phyloP scores from a whole-genome alignment of 2,797 vertebrate species.

The Typhlichthys subterraneus region DNA sequence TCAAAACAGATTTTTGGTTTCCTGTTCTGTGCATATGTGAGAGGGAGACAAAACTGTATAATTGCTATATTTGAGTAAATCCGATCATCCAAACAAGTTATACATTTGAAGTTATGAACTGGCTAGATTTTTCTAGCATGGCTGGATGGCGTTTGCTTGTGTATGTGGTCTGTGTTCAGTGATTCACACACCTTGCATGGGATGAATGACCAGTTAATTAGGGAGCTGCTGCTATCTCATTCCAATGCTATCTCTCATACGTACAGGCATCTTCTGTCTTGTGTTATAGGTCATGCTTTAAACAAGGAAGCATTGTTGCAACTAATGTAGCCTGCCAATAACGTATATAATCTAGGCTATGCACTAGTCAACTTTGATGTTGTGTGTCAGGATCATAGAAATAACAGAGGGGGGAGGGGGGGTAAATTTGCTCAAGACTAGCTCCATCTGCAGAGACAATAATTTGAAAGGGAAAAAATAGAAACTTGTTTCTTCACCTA shows the following conservation, averaged over 20 bases:
- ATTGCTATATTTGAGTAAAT: constrained; percentile 6
- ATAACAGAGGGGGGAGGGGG: background rate
- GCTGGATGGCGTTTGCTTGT: constrained; percentile 3
- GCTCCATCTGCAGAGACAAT: constrained; percentile 10
- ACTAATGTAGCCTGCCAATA: background rate
- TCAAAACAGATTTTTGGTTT: constrained; percentile 23
- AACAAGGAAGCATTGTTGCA: background rate
- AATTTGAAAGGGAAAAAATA: no score
- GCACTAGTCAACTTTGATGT: background rate
- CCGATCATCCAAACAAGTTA: background rate
- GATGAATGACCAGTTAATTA: constrained; percentile 17
- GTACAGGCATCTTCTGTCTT: background rate
- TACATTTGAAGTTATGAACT: background rate
- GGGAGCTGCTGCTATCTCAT: constrained; percentile 26
- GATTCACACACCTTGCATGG: constrained; percentile 22
- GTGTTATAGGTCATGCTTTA: background rate
- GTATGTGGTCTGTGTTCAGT: constrained; percentile 14
- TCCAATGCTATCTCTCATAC: constrained; percentile 19
- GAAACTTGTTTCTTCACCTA: constrained; percentile 24
- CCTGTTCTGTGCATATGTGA: background rate
- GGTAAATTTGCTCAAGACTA: background rate
- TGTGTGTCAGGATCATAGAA: background rate
- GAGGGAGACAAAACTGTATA: background rate
- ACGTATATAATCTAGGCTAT: background rate
- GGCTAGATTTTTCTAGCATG: constrained; percentile 18